A percentile compares a stretch with the other conserved stretches of the same genome.
These are phyloP conservation scores for Grapholita molesta DNA, from an alignment of 1,140 invertebrate species.

Conservation along the genomic window DNA sequence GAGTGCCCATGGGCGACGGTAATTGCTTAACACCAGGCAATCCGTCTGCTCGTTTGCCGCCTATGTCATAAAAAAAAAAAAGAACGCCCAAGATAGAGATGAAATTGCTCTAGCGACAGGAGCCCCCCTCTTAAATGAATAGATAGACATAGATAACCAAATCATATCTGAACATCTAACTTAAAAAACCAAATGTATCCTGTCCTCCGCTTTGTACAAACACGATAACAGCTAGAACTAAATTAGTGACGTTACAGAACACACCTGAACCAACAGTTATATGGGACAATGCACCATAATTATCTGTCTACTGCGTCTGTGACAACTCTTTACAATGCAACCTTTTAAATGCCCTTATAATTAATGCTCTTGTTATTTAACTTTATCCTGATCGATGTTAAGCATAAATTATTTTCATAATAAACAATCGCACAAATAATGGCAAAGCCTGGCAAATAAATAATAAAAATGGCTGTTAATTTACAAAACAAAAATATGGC, in stretches of 20 bases:
- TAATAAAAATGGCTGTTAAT: no score
- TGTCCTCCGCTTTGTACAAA: background rate
- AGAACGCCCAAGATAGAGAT: no score
- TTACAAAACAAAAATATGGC: no score
- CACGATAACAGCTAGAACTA: background rate
- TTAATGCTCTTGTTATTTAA: background rate
- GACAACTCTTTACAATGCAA: background rate
- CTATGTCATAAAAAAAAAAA: no score
- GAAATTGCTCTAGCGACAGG: no score
- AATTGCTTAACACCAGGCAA: no score
- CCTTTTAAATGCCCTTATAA: background rate
- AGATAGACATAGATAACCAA: no score
- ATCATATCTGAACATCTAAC: background rate
- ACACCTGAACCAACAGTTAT: background rate
- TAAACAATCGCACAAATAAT: background rate
- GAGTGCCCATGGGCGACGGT: no score
- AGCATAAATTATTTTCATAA: no score
- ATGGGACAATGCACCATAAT: background rate
- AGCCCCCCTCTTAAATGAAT: no score
- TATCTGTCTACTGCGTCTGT: background rate
- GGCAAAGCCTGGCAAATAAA: no score
- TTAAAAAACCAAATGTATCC: background rate
- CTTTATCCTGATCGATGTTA: background rate
- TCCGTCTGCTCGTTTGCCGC: no score
- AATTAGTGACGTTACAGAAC: background rate